These are phyloP conservation scores for Parauchenoglanis ngamensis DNA, from an alignment of 2,797 vertebrate species.

Conservation along the genomic window DNA sequence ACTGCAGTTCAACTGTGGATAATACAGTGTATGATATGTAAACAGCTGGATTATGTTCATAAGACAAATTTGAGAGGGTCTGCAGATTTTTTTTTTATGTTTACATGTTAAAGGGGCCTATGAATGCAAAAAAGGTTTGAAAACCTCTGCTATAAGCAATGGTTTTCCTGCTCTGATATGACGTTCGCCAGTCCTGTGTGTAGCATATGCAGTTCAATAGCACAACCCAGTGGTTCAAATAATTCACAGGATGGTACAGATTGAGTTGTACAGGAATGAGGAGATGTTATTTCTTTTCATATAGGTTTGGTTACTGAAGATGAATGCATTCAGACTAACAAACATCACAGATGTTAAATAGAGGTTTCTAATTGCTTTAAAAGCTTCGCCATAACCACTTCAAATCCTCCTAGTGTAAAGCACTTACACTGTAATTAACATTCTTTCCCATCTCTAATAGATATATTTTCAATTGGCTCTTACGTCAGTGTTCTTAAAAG, in stretches of 20 bases:
- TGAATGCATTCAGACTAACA: background rate
- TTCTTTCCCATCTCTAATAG: background rate
- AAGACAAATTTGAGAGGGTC: background rate
- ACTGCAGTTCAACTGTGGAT: background rate
- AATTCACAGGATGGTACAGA: background rate
- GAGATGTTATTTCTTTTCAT: background rate
- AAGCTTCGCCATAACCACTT: background rate
- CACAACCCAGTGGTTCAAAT: conserved; percentile 7
- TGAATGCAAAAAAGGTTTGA: background rate
- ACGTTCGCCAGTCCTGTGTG: background rate
- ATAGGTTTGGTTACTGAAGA: background rate
- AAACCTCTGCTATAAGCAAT: background rate
- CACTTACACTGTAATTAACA: background rate
- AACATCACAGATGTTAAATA: background rate
- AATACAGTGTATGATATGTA: background rate
- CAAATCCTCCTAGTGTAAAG: background rate
- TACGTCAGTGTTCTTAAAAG: background rate
- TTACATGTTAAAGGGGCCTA: background rate
- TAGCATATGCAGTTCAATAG: background rate
- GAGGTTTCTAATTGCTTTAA: background rate
- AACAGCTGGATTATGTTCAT: background rate
- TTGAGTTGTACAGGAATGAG: background rate
- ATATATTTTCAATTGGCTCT: background rate
- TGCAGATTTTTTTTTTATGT: background rate
- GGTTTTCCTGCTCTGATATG: background rate